Evolutionary conservation across 2,797 vertebrate species (phyloP).

Genomic region (Phylloscopus collybita): DNA sequence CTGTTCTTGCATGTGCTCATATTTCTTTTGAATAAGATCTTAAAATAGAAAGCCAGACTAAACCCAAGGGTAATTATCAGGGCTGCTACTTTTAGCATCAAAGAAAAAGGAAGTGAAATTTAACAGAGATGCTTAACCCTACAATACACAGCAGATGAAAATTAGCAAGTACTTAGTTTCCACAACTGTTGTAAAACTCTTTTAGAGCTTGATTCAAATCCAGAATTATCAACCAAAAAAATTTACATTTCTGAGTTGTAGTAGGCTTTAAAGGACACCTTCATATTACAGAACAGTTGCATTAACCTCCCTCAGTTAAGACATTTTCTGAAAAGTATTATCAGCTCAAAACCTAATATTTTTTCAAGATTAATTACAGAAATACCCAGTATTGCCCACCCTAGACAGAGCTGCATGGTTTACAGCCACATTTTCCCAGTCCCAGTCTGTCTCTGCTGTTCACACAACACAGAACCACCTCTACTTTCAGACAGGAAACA

Average conservation of each 20-base stretch:
- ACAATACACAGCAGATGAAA: not conserved
- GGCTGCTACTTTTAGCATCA: not conserved
- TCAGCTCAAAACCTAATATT: not conserved
- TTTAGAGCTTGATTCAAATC: not conserved
- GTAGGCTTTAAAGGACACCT: not conserved
- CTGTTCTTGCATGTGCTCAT: not conserved
- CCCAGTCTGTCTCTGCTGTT: not conserved
- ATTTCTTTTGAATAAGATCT: not conserved
- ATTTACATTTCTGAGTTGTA: not conserved
- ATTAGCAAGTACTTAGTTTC: not conserved
- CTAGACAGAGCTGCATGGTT: not conserved
- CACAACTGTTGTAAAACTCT: not conserved
- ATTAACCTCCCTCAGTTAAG: not conserved
- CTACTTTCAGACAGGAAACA: not conserved
- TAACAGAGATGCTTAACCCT: not conserved
- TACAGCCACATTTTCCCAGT: not conserved
- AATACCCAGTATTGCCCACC: not conserved
- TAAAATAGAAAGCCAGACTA: constrained; percentile 13
- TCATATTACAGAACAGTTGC: not conserved
- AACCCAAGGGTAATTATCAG: not conserved
- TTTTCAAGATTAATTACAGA: not conserved
- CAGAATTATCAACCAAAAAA: not conserved
- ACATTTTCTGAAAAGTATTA: not conserved
- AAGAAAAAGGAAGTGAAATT: not conserved
- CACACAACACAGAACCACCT: not conserved